Evolutionary conservation across 2,888 invertebrate species (phyloP), one percentile per base, ranked within the genome.

Genomic region (Lochmaea crataegi): DNA sequence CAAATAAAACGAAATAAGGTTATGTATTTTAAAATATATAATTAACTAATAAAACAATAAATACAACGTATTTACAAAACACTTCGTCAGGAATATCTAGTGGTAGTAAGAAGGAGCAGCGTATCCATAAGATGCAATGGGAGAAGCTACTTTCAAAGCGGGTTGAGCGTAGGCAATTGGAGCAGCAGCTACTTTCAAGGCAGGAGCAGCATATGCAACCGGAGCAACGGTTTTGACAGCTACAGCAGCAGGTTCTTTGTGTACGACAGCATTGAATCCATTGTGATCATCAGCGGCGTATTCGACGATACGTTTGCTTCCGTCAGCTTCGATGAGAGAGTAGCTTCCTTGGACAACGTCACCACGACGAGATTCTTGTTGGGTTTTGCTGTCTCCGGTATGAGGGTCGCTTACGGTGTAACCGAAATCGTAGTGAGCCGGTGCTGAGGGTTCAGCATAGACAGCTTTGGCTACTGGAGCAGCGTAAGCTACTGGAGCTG

Each of bases 281-380:
- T 83, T 87, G 78, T 88, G 87, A 22, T 86, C 84, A 81, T 89
- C 89, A 41, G 89, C 88, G 69, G 86, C 86, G 82, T 90, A 90
- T 18, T 89, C 87, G 18, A 90, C 90, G 56, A 86, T 85, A 74
- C 90, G 87, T 71, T 85, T 86, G 78, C 86, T 86, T 32, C 89
- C 89, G 83, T 89, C 89, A 45, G 89, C 81, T 76, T 89, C 89
- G 75, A 89, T 84, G 2, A 89, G 81, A 70, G 88, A 89, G 84
- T 89, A 88, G 85, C 89, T 89, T 1, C 89, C 89, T 68, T 86
- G 85, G 60, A 87, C 82, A 77, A 87, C 87, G 80, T 88, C 88
- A 5, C 89, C 89, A 56, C 87, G 86, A 73, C 91, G 90, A 76
- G 90, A 89, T 87, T 91, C 91, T 78, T 90, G 90, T 85, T 91